Evolutionary conservation across 2,888 invertebrate species (phyloP), one percentile per base, ranked within the genome.

Genomic region (Hydropsyche betteni): DNA sequence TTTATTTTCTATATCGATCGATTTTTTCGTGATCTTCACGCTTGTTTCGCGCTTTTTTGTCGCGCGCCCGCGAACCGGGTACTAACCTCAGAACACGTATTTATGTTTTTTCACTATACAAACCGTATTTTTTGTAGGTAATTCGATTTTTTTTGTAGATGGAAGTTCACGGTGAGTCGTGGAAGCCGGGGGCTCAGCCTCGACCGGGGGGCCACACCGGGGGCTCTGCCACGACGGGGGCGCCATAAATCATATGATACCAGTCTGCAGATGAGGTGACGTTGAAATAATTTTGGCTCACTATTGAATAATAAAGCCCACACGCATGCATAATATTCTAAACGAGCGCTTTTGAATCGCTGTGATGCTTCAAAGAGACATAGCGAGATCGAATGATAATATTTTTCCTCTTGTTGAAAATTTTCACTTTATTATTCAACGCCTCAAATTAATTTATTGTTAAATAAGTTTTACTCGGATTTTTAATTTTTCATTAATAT

Each of bases 261-360:
- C 24, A 58, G 58, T 58, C 58, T 58, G 58, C 44, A 44, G 58
- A 58, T 58, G 58, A 58, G 58, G 16, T 4, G 58, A 58, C 58
- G 58, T 58, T 58, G 58, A 58, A 58, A 58, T 58, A 58, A 58
- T 58, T 58, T 58, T 58, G 58, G 58, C 58, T 58, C 16, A 58
- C 58, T 24, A 58, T 58, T 58, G 58, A 58, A 58, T 58, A 58
- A 58, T 58, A 24, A 58, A 58, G 58, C 58, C 58, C 58, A 58
- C 58, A 58, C 58, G 16, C 58, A 58, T 16, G 58, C 58, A 44
- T 44, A 44, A 44, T 44, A 44, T 44, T 44, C 6, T 10, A 44
- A 44, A 44, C 6, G 10, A 44, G 44, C 44, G 44, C 24, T 24
- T 24, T 24, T 24, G 24, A 24, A 24, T 24, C 24, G 10, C 44